A percentile compares a stretch with the other conserved stretches of the same genome.
Conservation (phyloP, 1,140 invertebrate genomes). For the Caerostris darwini region DNA sequence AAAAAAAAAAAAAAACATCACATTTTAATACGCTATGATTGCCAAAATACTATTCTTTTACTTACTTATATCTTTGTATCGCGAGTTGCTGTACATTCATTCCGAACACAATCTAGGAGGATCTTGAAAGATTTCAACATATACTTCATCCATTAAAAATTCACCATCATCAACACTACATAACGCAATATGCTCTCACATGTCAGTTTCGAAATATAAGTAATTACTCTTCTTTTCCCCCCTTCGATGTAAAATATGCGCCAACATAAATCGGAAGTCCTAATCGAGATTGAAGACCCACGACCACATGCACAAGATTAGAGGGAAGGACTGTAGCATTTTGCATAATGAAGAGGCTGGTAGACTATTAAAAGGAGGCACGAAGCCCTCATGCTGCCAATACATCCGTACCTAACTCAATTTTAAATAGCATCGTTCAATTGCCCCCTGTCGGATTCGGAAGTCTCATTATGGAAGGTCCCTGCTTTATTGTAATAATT, state of each 20-base stretch:
- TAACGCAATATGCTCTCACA: too few species aligned
- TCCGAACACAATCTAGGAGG: too few species aligned
- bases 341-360: conserved; percentile 14
- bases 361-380: neutral
- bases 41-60: too few species aligned
- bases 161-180: too few species aligned
- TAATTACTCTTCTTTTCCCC: neutral
- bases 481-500: conserved; percentile 20
- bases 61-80: too few species aligned
- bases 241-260: neutral
- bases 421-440: conserved; percentile 10
- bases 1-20: too few species aligned
- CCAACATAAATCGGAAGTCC: neutral
- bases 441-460: conserved; percentile 1
- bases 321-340: neutral
- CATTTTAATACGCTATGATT: too few species aligned
- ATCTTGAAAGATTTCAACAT: too few species aligned
- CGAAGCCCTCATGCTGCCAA: neutral
- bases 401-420: neutral
- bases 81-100: too few species aligned
- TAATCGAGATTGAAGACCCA: neutral
- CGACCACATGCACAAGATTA: neutral
- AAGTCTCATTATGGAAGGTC: neutral
- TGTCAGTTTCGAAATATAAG: neutral
- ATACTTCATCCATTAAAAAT: too few species aligned